Evolutionary conservation across 2,888 invertebrate genomes (phyloP).

Genomic region (Rhingia campestris): DNA sequence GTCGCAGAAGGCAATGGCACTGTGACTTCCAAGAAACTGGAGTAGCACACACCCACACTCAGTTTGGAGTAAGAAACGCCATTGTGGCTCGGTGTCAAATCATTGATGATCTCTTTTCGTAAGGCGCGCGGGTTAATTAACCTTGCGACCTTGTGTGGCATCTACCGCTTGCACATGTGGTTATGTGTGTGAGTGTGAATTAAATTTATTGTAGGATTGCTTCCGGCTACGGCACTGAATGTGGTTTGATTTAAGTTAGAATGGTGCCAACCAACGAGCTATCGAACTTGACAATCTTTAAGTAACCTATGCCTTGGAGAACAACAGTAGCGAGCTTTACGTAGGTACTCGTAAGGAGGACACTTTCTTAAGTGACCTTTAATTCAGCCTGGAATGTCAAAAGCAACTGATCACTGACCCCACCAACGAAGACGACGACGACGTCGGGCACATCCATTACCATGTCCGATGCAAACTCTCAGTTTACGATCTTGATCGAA

Average conservation of each 20-base stretch:
- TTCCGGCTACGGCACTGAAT: constrained; percentile 52
- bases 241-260: constrained; percentile 62
- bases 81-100: constrained; percentile 68
- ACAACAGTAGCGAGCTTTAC: not conserved
- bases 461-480: constrained; percentile 27
- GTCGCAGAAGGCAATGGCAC: constrained; percentile 34
- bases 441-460: constrained; percentile 49
- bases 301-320: constrained; percentile 18
- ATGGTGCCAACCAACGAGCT: constrained; percentile 33
- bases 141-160: constrained; percentile 69
- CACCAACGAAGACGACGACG: constrained; percentile 35
- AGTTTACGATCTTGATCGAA: constrained; percentile 59
- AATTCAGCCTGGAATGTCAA: constrained; percentile 40
- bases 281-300: constrained; percentile 39
- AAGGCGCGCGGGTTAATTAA: constrained; percentile 72
- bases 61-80: constrained; percentile 33
- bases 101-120: constrained; percentile 71
- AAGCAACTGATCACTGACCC: constrained; percentile 48
- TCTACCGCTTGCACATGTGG: constrained; percentile 22
- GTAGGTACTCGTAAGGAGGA: constrained; percentile 21
- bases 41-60: constrained; percentile 64
- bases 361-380: constrained; percentile 63
- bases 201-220: constrained; percentile 46
- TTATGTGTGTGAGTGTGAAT: constrained; percentile 20
- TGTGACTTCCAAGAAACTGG: constrained; percentile 69